Conservation (phyloP, 2,888 invertebrate species). For the Lasioglossum oenotherae region DNA sequence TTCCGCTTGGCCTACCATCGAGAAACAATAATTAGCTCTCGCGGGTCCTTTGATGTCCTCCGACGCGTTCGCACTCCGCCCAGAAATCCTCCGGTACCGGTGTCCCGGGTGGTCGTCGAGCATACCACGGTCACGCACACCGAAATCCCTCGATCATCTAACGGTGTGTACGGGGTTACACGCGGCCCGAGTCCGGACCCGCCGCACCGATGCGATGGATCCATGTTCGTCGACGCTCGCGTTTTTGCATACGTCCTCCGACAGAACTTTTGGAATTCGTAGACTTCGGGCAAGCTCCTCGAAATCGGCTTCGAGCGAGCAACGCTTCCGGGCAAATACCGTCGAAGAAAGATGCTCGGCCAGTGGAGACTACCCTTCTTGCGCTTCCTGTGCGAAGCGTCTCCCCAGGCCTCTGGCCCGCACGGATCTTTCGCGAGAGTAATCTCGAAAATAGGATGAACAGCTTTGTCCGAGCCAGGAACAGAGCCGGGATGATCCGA, state of each 20-base stretch:
- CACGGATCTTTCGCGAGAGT: slow-evolving; percentile 27
- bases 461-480: slow-evolving; percentile 22
- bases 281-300: background rate
- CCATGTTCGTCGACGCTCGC: slow-evolving; percentile 29
- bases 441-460: slow-evolving; percentile 55
- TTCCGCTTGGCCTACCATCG: slow-evolving; percentile 74
- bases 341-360: background rate
- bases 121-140: slow-evolving; percentile 60
- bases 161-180: slow-evolving; percentile 14
- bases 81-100: slow-evolving; percentile 72
- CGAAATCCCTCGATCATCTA: background rate
- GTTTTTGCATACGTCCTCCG: slow-evolving; percentile 42
- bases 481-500: slow-evolving; percentile 54
- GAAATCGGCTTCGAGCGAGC: background rate
- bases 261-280: slow-evolving; percentile 20
- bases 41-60: slow-evolving; percentile 81
- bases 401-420: background rate
- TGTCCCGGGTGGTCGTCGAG: slow-evolving; percentile 75
- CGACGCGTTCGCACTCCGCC: slow-evolving; percentile 82
- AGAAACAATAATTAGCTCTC: slow-evolving; percentile 83
- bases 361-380: background rate
- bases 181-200: slow-evolving; percentile 11
- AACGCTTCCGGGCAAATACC: background rate
- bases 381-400: background rate
- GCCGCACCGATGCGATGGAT: slow-evolving; percentile 12